Evolutionary conservation across 2,797 vertebrate genomes (phyloP).

Genomic region (Acanthiza pusilla): DNA sequence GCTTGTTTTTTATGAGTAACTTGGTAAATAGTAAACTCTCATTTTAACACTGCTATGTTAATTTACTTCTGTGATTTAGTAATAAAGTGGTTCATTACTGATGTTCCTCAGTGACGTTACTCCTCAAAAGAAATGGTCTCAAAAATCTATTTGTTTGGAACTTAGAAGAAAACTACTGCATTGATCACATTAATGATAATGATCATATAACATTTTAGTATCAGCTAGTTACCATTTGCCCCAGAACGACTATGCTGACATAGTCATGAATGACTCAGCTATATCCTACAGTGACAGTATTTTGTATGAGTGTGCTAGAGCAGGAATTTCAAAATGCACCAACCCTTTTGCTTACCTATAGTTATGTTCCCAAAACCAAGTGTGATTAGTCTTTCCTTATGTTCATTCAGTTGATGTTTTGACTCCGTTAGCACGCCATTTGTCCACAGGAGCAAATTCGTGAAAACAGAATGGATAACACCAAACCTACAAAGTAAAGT

Average conservation of each 20-base stretch:
- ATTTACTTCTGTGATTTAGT: not conserved
- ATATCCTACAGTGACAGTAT: not conserved
- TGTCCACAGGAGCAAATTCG: constrained; percentile 95
- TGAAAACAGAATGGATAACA: constrained; percentile 96
- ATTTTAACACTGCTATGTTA: not conserved
- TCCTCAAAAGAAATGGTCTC: not conserved
- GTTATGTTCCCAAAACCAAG: constrained; percentile 86
- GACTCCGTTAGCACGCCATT: constrained; percentile 92
- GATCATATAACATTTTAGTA: not conserved
- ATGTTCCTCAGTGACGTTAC: not conserved
- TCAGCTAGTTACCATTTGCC: not conserved
- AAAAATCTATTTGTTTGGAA: not conserved
- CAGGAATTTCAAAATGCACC: not conserved
- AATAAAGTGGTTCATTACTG: not conserved
- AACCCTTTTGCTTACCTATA: constrained; percentile 77
- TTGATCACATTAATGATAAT: not conserved
- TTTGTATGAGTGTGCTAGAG: not conserved
- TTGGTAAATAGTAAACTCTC: not conserved
- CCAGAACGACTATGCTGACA: not conserved
- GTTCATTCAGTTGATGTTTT: constrained; percentile 90
- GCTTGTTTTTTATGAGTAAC: not conserved
- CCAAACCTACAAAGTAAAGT: constrained; percentile 84
- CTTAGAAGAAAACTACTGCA: not conserved
- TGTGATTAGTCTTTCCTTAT: constrained; percentile 82
- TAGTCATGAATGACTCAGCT: not conserved